A percentile compares a stretch with the other conserved stretches of the same genome.
These are phyloP conservation scores for Epistrophella euchroma DNA, from an alignment of 2,888 invertebrate species.

Conservation along the genomic window DNA sequence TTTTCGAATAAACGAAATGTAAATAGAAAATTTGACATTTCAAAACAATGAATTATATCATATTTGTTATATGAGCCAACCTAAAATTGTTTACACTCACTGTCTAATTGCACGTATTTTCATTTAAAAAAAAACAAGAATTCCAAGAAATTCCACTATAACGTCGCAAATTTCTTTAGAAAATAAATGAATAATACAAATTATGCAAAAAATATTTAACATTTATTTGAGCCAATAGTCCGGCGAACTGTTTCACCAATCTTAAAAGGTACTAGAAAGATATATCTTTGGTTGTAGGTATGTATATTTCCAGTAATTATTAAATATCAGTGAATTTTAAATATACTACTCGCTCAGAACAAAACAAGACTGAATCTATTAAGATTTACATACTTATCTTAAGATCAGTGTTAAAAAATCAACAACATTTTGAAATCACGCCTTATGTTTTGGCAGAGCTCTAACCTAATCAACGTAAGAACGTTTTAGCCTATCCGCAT, in stretches of 20 bases:
- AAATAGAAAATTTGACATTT: neutral
- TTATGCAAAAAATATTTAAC: neutral
- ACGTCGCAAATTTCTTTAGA: neutral
- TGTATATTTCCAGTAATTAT: slow-evolving; percentile 11
- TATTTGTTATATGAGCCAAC: neutral
- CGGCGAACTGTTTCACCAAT: slow-evolving; percentile 21
- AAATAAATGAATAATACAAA: neutral
- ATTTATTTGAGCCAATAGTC: slow-evolving; percentile 43
- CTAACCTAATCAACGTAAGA: slow-evolving; percentile 7
- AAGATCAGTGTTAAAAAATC: neutral
- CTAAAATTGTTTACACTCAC: neutral
- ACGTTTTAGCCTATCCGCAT: slow-evolving; percentile 56
- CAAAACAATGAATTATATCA: neutral
- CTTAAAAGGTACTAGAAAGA: neutral
- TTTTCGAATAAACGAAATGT: neutral
- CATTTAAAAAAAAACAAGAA: neutral
- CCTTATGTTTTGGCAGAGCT: neutral
- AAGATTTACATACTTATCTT: slow-evolving; percentile 1
- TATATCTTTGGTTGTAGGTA: no score
- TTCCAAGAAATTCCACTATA: slow-evolving; percentile 20
- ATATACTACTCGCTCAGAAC: neutral
- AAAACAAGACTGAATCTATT: neutral
- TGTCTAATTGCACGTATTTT: neutral
- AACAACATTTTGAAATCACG: slow-evolving; percentile 26
- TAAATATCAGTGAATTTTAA: slow-evolving; percentile 8